A percentile compares a stretch with the other conserved stretches of the same genome.
Conservation (phyloP, 2,797 vertebrate genomes). For the Rhinichthys osculus region DNA sequence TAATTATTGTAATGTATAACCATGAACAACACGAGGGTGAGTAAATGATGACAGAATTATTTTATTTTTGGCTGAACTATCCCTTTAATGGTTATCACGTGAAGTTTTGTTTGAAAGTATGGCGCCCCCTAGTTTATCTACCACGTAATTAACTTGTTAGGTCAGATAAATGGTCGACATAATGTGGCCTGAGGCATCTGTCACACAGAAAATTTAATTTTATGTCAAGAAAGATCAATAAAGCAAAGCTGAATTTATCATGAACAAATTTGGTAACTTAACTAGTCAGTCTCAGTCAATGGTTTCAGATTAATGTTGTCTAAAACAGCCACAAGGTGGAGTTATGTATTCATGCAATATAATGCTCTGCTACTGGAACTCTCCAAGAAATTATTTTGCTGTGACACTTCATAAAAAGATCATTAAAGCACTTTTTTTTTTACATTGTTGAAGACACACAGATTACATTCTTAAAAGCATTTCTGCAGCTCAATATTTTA, state of each 20-base stretch:
- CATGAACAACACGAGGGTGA: no score
- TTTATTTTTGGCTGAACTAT: no score
- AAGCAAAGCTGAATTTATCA: slow-evolving; percentile 4
- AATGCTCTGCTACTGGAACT: background rate
- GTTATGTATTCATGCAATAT: slow-evolving; percentile 47
- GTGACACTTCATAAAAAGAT: background rate
- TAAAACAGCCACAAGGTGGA: slow-evolving; percentile 55
- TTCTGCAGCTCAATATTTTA: background rate
- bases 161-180: background rate
- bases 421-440: background rate
- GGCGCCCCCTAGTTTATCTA: slow-evolving; percentile 50
- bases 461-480: background rate
- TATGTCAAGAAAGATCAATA: slow-evolving; percentile 9
- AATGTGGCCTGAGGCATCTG: background rate
- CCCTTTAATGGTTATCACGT: no score
- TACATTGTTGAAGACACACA: background rate
- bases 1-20: no score
- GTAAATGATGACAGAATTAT: no score
- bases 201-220: background rate
- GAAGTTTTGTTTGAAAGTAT: slow-evolving; percentile 23
- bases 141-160: slow-evolving; percentile 3
- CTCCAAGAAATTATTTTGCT: background rate
- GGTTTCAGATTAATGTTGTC: slow-evolving; percentile 31
- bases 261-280: background rate
- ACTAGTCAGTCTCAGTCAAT: slow-evolving; percentile 5